Conservation (phyloP, 2,797 vertebrate species). For the Smutsia temminckii region DNA sequence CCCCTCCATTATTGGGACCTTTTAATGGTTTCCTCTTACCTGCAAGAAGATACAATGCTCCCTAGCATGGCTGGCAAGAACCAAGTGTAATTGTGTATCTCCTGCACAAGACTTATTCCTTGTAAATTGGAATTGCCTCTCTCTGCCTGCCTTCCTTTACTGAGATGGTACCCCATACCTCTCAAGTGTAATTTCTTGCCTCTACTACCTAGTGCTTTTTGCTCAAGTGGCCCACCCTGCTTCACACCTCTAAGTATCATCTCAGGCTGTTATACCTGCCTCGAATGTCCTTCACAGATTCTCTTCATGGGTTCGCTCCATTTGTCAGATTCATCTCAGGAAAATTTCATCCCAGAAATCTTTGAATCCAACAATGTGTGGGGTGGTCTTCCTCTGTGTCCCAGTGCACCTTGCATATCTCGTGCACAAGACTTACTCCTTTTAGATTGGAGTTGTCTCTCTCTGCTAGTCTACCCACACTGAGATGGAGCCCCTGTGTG, state of each 20-base stretch:
- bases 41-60: background rate
- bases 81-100: background rate
- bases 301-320: background rate
- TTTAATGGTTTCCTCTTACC: background rate
- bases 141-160: too few species aligned
- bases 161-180: too few species aligned
- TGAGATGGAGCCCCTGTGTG: background rate
- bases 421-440: background rate
- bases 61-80: background rate
- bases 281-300: background rate
- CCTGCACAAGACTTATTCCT: too few species aligned
- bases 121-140: too few species aligned
- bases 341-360: background rate
- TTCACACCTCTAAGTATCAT: background rate
- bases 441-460: background rate
- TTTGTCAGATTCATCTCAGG: background rate
- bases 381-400: background rate
- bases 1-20: background rate
- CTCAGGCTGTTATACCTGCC: background rate
- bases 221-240: background rate
- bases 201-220: background rate
- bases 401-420: background rate
- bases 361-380: background rate
- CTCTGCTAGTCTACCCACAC: background rate
- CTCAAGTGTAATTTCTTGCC: background rate